Base-by-base conservation (phyloP, 2,888 invertebrate genomes). In the Hirtodrosophila trivittata region DNA sequence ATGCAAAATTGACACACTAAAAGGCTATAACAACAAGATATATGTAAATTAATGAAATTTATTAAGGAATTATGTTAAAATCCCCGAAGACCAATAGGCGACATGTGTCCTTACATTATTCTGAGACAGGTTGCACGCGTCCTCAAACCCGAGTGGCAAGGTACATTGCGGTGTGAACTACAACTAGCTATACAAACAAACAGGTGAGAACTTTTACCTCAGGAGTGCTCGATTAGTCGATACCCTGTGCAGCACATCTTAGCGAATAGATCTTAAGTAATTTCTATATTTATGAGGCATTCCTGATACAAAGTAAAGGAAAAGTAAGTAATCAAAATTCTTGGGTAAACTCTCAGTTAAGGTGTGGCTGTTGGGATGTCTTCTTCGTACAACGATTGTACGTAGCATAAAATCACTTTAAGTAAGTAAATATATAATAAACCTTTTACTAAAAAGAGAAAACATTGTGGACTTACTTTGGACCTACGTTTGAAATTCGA, bases 51-150 rank as follows among this genome's bases (percentile, higher is more conserved):
- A 78, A 83, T 78, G 58, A 70, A 82, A 69, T 82, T 62, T 68
- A 70, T 78, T 78, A 75, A 73, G 57, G 63, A 59, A 59, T 62
- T 72, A 63, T 66, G 60, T 64, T 69, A 60, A 73, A 69, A 72
- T 63, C 41, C 55, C 56, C 59, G 32, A 69, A 58, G 75, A 60
- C 60, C 74, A 35, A 13, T 5, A 38, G 33, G 42, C 16, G 12
- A 47, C 49, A 58, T 54, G 33, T 42, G 59, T 21, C 39, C 39
- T 46, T 16, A 50, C 28, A 38, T 62, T 50, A 26, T 18, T 50
- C 18, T 12, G 43, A 38, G 42, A 51, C 45, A 51, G 32, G 41
- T 9, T 26, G 38, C 6, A 33, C n/a, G 28, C 30, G 16, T 16
- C 25, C 26, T 12, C 10, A 42, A 25, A 30, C 21, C 13, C 25